phyloP scores from a whole-genome alignment of 2,797 vertebrate genomes.

The Enteromius viviparus region DNA sequence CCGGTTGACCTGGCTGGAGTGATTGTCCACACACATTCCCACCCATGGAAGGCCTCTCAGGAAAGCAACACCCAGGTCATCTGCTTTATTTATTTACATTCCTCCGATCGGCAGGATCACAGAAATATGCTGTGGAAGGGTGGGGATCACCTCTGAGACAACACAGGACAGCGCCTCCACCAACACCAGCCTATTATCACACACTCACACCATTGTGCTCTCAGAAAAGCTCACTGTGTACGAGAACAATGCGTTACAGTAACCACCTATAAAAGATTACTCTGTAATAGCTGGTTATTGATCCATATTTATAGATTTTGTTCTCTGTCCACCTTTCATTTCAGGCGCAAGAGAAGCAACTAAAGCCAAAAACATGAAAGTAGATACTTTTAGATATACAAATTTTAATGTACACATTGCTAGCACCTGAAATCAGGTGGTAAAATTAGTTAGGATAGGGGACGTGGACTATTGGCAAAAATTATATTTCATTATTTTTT shows the following conservation, averaged over 20 bases:
- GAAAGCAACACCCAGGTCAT: slow-evolving; percentile 78
- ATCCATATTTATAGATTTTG: slow-evolving; percentile 1
- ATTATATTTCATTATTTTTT: not conserved
- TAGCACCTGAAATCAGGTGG: not conserved
- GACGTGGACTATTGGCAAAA: not conserved
- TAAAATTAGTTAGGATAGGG: not conserved
- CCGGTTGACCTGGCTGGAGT: slow-evolving; percentile 51
- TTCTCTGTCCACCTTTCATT: not conserved
- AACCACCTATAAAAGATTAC: slow-evolving; percentile 10
- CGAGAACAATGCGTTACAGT: slow-evolving; percentile 46
- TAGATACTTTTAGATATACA: not conserved
- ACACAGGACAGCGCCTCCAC: slow-evolving; percentile 28
- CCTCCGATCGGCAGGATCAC: slow-evolving; percentile 66
- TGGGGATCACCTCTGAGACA: slow-evolving; percentile 65
- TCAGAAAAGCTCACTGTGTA: slow-evolving; percentile 6
- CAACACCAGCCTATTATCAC: slow-evolving; percentile 27
- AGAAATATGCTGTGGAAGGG: slow-evolving; percentile 71
- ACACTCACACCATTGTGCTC: slow-evolving; percentile 17
- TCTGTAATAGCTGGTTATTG: not conserved
- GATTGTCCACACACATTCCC: slow-evolving; percentile 65
- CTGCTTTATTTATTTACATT: slow-evolving; percentile 78
- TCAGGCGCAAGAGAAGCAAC: not conserved
- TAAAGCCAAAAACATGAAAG: not conserved
- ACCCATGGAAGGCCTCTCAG: slow-evolving; percentile 68
- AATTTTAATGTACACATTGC: not conserved